These are phyloP conservation scores for Frieseomelitta varia DNA, from an alignment of 1,140 invertebrate genomes.

Conservation along the genomic window DNA sequence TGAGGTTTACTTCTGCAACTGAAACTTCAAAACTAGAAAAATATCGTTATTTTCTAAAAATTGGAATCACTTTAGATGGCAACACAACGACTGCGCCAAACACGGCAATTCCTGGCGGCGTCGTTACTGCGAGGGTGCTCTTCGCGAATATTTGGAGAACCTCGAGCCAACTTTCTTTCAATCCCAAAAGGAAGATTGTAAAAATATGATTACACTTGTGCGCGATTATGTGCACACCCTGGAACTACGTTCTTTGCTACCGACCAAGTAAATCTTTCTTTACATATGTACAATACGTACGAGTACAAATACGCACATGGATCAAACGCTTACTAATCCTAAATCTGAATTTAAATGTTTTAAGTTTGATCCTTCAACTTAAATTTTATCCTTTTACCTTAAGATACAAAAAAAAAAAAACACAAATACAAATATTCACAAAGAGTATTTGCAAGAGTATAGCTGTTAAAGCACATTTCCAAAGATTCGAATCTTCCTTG, in stretches of 20 bases:
- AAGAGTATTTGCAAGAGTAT: no score
- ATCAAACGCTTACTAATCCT: no score
- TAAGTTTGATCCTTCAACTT: no score
- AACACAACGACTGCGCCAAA: conserved; percentile 67
- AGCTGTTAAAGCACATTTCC: background rate
- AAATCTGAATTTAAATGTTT: no score
- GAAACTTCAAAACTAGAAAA: background rate
- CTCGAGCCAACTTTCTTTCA: conserved; percentile 71
- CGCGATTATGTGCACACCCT: conserved; percentile 66
- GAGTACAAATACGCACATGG: no score
- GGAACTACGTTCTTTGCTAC: conserved; percentile 69
- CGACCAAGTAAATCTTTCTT: conserved; percentile 68
- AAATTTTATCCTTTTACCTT: no score
- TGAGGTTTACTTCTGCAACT: background rate
- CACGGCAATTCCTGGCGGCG: conserved; percentile 77
- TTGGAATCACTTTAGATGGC: conserved; percentile 68
- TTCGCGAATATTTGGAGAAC: conserved; percentile 77
- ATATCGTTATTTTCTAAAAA: background rate
- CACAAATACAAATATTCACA: no score
- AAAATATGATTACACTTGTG: conserved; percentile 66
- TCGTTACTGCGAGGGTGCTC: conserved; percentile 77
- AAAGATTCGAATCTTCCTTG: background rate
- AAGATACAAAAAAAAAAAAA: no score
- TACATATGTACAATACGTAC: background rate
- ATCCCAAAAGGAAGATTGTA: conserved; percentile 61